Conservation (phyloP, 2,797 vertebrate genomes). For the Lagodon rhomboides region DNA sequence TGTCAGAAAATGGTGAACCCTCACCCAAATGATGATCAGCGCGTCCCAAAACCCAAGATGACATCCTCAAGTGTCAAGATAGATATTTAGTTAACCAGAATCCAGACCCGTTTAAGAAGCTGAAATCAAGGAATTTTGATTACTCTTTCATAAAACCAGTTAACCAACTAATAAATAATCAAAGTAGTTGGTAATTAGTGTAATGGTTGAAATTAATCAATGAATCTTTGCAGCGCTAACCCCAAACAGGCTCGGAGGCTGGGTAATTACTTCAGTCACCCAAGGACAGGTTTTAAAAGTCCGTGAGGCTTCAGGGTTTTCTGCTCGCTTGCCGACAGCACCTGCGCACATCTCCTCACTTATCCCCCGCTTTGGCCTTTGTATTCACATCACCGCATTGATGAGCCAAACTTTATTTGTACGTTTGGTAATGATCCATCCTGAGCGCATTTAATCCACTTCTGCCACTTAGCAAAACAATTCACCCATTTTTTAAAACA, state of each 20-base stretch:
- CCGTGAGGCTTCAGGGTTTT: not conserved
- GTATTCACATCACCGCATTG: not conserved
- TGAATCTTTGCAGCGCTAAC: too few species aligned
- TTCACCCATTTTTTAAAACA: slow-evolving; percentile 15
- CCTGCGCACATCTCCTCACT: not conserved
- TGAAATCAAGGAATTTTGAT: too few species aligned
- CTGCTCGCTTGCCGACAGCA: not conserved
- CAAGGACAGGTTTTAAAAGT: slow-evolving; percentile 7
- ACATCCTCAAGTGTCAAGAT: too few species aligned
- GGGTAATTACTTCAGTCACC: not conserved
- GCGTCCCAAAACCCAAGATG: too few species aligned
- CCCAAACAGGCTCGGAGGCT: not conserved
- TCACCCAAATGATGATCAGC: too few species aligned
- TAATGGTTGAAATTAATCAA: too few species aligned
- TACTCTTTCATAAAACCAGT: too few species aligned
- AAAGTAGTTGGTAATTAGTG: too few species aligned
- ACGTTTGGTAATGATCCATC: not conserved
- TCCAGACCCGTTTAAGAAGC: too few species aligned
- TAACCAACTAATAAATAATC: too few species aligned
- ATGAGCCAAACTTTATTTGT: not conserved
- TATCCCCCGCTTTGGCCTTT: not conserved
- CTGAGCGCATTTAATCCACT: not conserved
- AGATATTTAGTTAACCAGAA: too few species aligned
- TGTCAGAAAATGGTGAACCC: too few species aligned
- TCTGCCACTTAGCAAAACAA: not conserved